Evolutionary conservation across 2,888 invertebrate species (phyloP), one percentile per base, ranked within the genome.

Genomic region (Tetranychus truncatus): DNA sequence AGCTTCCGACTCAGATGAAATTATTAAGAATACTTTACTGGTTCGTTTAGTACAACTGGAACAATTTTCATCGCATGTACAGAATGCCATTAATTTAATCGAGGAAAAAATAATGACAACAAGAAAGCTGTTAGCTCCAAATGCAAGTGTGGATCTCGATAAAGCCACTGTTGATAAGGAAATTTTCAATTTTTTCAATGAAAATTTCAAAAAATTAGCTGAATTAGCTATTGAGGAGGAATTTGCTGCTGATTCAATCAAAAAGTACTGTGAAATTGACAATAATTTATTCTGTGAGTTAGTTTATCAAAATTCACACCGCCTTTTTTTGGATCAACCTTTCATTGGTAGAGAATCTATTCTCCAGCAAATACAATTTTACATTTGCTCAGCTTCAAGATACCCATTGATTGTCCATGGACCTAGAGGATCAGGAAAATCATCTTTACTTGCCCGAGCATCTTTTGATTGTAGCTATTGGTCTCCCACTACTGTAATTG

Each of bases 251-350:
- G 72, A 72, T 8, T 72, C 44, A 9, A 24, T 91, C 91, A 0
- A 83, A 92, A 76, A 87, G 91, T 18, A 83, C 92, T 76, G 88
- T 89, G 77, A 91, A 91, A 0, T 87, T 88, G 45, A 87, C 88
- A n/a, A 92, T 91, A 18, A 89, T 89, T 82, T 92, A 91, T 1
- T 92, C 92, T 83, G 90, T 90, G 5, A 89, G 90, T 0, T 84
- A 91, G 7, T 85, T 91, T 66, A 89, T 91, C 1, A 86, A 89
- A 77, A 87, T 89, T 11, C 88, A 6, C 45, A 34, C 24, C 69
- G 46, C 20, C 24, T 20, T 34, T 45, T 15, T 45, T 34, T 45
- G 34, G 45, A 45, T 44, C 18, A 44, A 72, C 8, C 7, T 72
- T 72, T 34, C 20, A 18, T 72, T 45, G 72, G 72, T 24, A 44